phyloP scores from a whole-genome alignment of 2,888 invertebrate genomes.

The Heteropelma amictum region DNA sequence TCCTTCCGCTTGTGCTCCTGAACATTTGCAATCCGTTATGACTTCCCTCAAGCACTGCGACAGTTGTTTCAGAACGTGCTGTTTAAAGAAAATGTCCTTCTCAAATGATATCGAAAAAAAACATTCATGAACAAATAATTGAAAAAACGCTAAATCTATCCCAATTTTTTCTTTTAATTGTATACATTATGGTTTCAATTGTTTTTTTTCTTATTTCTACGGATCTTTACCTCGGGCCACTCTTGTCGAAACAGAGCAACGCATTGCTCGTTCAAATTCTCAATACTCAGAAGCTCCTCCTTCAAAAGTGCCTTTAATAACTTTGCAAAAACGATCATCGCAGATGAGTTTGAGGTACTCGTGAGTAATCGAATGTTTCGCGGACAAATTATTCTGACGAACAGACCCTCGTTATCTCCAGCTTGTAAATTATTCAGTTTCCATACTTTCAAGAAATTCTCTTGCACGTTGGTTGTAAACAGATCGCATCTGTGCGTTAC shows the following conservation, averaged over 20 bases:
- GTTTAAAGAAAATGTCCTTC: constrained; percentile 9
- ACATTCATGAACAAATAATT: neutral
- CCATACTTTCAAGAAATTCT: constrained; percentile 71
- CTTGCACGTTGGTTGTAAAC: constrained; percentile 64
- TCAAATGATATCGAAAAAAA: neutral
- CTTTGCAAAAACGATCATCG: constrained; percentile 67
- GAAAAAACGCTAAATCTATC: too few relatives aligned
- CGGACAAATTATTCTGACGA: constrained; percentile 70
- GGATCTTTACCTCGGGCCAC: constrained; percentile 81
- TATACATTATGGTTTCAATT: neutral
- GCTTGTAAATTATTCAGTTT: constrained; percentile 60
- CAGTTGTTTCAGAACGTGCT: constrained; percentile 69
- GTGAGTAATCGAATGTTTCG: constrained; percentile 71
- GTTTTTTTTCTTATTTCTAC: neutral
- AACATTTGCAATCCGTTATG: constrained; percentile 64
- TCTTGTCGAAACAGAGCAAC: constrained; percentile 84
- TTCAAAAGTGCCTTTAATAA: constrained; percentile 78
- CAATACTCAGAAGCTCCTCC: constrained; percentile 80
- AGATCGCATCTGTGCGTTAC: constrained; percentile 68
- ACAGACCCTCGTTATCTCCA: constrained; percentile 62
- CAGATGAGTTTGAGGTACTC: constrained; percentile 58
- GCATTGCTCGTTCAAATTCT: constrained; percentile 83
- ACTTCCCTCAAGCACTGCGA: constrained; percentile 71
- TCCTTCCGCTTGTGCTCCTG: constrained; percentile 67
- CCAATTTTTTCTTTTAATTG: too few relatives aligned